These are phyloP conservation scores for Cololabis saira DNA, from an alignment of 2,113 vertebrate genomes.

Conservation along the genomic window DNA sequence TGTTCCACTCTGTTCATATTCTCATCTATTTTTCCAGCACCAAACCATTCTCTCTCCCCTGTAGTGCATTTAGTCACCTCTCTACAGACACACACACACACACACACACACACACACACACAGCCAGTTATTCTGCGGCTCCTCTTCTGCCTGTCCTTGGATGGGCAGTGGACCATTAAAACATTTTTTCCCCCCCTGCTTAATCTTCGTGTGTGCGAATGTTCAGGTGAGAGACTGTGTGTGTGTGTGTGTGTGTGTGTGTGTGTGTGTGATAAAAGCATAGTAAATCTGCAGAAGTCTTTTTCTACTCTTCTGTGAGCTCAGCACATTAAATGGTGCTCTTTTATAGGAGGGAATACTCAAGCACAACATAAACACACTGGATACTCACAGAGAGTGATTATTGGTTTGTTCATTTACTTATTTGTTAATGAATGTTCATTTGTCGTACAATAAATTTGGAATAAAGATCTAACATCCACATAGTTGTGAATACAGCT, in stretches of 20 bases:
- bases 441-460: no score
- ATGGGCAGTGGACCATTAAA: conserved; percentile 69
- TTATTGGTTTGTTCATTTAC: conserved; percentile 21
- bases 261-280: conserved; percentile 58
- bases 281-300: conserved; percentile 76
- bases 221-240: conserved; percentile 15
- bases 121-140: conserved; percentile 70
- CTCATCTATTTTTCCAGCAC: conserved; percentile 65
- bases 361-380: conserved; percentile 40
- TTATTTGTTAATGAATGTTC: conserved; percentile 4
- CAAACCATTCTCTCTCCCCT: conserved; percentile 55
- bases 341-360: conserved; percentile 63
- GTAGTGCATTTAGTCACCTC: conserved; percentile 45
- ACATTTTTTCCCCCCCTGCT: conserved; percentile 41
- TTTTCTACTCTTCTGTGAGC: conserved; percentile 68
- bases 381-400: conserved; percentile 19
- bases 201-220: conserved; percentile 13
- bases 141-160: conserved; percentile 67
- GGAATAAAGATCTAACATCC: not conserved
- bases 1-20: conserved; percentile 67
- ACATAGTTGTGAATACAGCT: not conserved
- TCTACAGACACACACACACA: conserved; percentile 40
- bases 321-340: conserved; percentile 50
- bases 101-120: conserved; percentile 42
- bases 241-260: conserved; percentile 15